These are phyloP conservation scores for Leucophenga maculata DNA, from an alignment of 2,888 invertebrate genomes.

Conservation along the genomic window DNA sequence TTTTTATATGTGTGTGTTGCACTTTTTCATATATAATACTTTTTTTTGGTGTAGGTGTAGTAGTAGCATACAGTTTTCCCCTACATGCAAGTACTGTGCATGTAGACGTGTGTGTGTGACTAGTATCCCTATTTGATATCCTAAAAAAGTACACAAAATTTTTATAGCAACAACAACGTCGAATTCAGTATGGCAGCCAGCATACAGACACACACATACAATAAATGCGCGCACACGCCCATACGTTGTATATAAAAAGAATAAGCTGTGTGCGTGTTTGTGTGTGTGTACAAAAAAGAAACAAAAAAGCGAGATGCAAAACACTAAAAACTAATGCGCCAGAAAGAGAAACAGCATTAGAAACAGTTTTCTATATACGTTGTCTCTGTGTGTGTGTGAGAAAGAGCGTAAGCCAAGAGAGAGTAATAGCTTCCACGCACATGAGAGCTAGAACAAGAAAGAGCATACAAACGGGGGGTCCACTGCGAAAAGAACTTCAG, in stretches of 20 bases:
- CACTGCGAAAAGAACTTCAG: slow-evolving; percentile 27
- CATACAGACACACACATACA: not conserved
- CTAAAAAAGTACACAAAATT: slow-evolving; percentile 66
- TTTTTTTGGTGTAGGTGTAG: slow-evolving; percentile 38
- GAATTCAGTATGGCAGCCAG: slow-evolving; percentile 6
- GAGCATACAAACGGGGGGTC: slow-evolving; percentile 31
- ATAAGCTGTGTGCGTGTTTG: slow-evolving; percentile 35
- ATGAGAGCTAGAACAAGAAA: slow-evolving; percentile 24
- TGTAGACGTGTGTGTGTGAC: slow-evolving; percentile 37
- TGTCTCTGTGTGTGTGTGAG: slow-evolving; percentile 37
- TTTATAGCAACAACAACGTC: slow-evolving; percentile 46
- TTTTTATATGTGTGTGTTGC: slow-evolving; percentile 34
- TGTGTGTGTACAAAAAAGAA: slow-evolving; percentile 51
- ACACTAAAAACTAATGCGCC: slow-evolving; percentile 69
- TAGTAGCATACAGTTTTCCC: slow-evolving; percentile 32
- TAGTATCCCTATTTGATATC: slow-evolving; percentile 65
- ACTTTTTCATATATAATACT: slow-evolving; percentile 53
- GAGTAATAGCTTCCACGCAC: not conserved
- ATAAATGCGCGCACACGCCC: slow-evolving; percentile 55
- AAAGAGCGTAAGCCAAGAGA: slow-evolving; percentile 40
- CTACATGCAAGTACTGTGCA: slow-evolving; percentile 22
- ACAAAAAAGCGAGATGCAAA: slow-evolving; percentile 69
- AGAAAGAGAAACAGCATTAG: slow-evolving; percentile 70
- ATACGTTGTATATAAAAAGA: slow-evolving; percentile 59
- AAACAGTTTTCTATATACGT: slow-evolving; percentile 44